Conservation (phyloP, 2,888 invertebrate genomes). For the Lasioglossum calceatum region DNA sequence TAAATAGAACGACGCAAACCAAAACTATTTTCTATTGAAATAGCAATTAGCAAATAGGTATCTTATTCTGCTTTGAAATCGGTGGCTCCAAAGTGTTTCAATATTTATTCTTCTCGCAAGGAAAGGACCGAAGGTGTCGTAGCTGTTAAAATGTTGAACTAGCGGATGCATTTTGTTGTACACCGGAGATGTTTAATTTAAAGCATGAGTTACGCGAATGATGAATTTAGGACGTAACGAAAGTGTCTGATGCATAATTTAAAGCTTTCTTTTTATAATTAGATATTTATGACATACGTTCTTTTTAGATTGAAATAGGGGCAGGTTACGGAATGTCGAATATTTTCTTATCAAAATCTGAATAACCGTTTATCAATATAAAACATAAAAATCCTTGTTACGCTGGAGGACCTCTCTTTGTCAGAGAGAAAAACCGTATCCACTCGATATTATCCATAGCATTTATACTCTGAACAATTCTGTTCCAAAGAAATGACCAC, state of each 20-base stretch:
- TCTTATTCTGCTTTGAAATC: background rate
- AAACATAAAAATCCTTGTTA: background rate
- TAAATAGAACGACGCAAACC: background rate
- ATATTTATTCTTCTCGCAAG: background rate
- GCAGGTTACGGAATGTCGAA: background rate
- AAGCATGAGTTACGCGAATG: background rate
- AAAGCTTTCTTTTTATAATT: background rate
- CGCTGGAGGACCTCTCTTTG: conserved; percentile 1
- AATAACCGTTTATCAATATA: background rate
- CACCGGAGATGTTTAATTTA: background rate
- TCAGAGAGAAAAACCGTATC: background rate
- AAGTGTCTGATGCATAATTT: background rate
- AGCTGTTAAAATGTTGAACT: background rate
- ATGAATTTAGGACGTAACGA: background rate
- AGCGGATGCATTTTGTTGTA: background rate
- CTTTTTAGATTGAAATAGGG: background rate
- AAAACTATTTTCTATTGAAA: background rate
- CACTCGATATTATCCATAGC: background rate
- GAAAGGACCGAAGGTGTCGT: background rate
- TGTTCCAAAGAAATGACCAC: conserved; percentile 7
- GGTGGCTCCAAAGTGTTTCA: background rate
- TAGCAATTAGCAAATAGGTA: background rate
- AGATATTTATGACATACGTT: background rate
- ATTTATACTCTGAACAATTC: background rate
- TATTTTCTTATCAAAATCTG: background rate